Percentiles rank a stretch among this genome's conserved stretches.
Conservation (phyloP, 2,888 invertebrate species). For the Pandemis corylana region DNA sequence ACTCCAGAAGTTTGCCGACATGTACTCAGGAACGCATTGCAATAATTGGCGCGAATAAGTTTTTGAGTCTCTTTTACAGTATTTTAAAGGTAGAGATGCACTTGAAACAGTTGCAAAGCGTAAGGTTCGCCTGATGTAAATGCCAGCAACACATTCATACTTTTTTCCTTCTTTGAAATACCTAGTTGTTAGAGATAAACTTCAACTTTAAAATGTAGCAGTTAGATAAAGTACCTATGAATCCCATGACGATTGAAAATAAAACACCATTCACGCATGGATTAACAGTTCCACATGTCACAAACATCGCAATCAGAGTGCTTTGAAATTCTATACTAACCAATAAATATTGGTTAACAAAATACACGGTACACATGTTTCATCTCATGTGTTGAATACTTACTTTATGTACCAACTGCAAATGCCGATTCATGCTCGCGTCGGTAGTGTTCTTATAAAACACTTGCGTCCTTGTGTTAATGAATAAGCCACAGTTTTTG, state of each 20-base stretch:
- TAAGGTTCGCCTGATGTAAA: too few species aligned
- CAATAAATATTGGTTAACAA: conserved; percentile 28
- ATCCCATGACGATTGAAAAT: neutral
- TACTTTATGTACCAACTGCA: conserved; percentile 1
- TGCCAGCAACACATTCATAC: too few species aligned
- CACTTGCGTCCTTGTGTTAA: conserved; percentile 61
- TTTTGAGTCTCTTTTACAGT: too few species aligned
- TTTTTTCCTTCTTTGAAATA: too few species aligned
- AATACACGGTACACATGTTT: conserved; percentile 17
- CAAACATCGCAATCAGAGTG: neutral
- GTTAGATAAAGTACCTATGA: neutral
- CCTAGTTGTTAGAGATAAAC: too few species aligned
- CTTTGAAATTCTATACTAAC: conserved; percentile 24
- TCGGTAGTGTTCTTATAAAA: conserved; percentile 13
- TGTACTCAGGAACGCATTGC: too few species aligned
- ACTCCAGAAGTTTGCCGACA: too few species aligned
- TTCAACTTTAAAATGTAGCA: too few species aligned
- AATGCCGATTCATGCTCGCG: conserved; percentile 5
- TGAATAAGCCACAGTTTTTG: conserved; percentile 53
- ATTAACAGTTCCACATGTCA: neutral
- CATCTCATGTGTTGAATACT: neutral
- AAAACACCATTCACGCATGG: neutral
- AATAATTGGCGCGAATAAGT: too few species aligned
- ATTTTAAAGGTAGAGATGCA: too few species aligned
- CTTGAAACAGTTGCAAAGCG: too few species aligned